Evolutionary conservation across 2,113 vertebrate species (phyloP).

Genomic region (Pseudois nayaur): DNA sequence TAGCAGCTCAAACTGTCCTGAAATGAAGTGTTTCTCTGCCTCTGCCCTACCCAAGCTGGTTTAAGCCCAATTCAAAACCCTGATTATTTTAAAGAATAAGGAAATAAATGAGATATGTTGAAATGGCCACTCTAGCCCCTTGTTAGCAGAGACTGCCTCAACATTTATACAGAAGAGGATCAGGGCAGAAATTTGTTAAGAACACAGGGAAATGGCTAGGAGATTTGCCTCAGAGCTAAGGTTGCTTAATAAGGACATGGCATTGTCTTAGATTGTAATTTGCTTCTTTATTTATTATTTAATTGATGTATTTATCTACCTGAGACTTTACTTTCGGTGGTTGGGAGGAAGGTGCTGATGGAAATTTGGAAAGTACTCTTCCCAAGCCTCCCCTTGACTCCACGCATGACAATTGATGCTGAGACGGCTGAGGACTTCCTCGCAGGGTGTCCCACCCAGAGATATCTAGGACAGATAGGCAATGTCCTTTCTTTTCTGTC

Average conservation of each 20-base stretch:
- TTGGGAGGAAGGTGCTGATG: neutral
- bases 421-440: neutral
- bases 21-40: neutral
- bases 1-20: neutral
- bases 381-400: neutral
- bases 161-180: neutral
- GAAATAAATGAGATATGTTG: neutral
- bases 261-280: neutral
- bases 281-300: neutral
- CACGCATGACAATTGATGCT: neutral
- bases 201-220: neutral
- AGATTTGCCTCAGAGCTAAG: neutral
- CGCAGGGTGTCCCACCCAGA: neutral
- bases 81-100: neutral
- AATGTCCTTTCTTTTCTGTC: neutral
- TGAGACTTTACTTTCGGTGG: neutral
- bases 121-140: neutral
- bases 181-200: neutral
- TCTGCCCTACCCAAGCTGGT: neutral
- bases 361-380: neutral
- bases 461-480: neutral
- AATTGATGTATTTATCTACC: neutral
- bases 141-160: neutral
- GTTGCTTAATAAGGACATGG: neutral
- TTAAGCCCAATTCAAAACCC: neutral